A percentile compares a stretch with the other conserved stretches of the same genome.
These are phyloP conservation scores for Drosophila lacertosa DNA, from an alignment of 1,140 invertebrate genomes.

Conservation along the genomic window DNA sequence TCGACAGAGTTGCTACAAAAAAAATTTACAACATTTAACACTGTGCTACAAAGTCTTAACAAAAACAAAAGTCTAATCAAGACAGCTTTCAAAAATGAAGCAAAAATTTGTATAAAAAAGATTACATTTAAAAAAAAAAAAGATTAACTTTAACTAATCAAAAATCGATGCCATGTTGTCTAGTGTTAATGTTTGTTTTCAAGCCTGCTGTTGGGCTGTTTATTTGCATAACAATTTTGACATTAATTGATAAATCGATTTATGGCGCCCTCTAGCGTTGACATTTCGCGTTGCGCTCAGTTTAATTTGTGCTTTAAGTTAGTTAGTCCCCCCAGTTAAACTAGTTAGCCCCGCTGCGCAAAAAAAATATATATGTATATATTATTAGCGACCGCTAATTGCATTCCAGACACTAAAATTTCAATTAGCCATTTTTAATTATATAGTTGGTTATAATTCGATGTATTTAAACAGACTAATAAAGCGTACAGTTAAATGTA, in stretches of 20 bases:
- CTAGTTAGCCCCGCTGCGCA: conserved; percentile 21
- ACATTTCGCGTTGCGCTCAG: conserved; percentile 56
- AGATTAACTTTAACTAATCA: background rate
- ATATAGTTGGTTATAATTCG: conserved; percentile 27
- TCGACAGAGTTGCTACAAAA: conserved; percentile 4
- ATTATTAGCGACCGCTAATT: conserved; percentile 52
- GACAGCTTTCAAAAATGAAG: conserved; percentile 5
- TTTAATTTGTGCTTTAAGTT: conserved; percentile 61
- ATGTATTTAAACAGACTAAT: conserved; percentile 33
- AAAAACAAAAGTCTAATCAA: conserved; percentile 23
- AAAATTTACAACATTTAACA: conserved; percentile 21
- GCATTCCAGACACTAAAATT: conserved; percentile 59
- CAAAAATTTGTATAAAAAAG: background rate
- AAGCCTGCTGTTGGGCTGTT: conserved; percentile 20
- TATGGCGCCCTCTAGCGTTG: conserved; percentile 57
- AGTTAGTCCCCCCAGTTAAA: conserved; percentile 34
- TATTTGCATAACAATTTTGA: conserved; percentile 72
- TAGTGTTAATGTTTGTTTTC: background rate
- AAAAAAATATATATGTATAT: too few relatives aligned
- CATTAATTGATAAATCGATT: conserved; percentile 70
- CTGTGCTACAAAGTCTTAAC: conserved; percentile 4
- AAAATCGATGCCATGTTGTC: background rate
- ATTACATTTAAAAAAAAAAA: background rate
- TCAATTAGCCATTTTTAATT: conserved; percentile 71
- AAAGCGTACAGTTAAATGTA: too few relatives aligned